Conservation (phyloP, 2,113 vertebrate genomes). For the Polyodon spathula region DNA sequence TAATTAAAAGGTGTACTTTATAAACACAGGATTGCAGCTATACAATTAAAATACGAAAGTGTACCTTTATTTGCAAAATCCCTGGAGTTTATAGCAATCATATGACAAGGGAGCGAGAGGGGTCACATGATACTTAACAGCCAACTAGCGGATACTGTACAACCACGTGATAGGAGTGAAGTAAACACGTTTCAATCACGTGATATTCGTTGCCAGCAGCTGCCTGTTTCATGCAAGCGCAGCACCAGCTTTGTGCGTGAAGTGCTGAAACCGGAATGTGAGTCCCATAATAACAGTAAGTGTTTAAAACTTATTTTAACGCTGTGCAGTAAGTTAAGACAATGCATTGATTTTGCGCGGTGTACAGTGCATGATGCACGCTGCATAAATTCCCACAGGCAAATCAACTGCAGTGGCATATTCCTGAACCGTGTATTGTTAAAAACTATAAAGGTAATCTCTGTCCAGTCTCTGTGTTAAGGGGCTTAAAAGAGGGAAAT, state of each 20-base stretch:
- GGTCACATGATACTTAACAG: conserved; percentile 5
- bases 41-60: too few relatives aligned
- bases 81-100: too few relatives aligned
- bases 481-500: too few relatives aligned
- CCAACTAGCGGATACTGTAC: not conserved
- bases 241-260: conserved; percentile 21
- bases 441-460: too few relatives aligned
- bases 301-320: conserved; percentile 12
- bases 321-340: not conserved
- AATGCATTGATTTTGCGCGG: not conserved
- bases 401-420: too few relatives aligned
- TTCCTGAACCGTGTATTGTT: too few relatives aligned
- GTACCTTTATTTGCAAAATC: too few relatives aligned
- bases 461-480: too few relatives aligned
- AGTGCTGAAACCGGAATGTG: conserved; percentile 13
- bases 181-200: conserved; percentile 17
- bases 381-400: too few relatives aligned
- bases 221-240: conserved; percentile 16
- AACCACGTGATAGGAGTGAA: too few relatives aligned
- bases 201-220: conserved; percentile 18
- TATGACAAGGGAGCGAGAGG: conserved; percentile 18
- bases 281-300: conserved; percentile 23
- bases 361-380: not conserved
- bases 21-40: too few relatives aligned
- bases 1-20: too few relatives aligned